phyloP scores from a whole-genome alignment of 2,888 invertebrate genomes.

The Halictus ligatus region DNA sequence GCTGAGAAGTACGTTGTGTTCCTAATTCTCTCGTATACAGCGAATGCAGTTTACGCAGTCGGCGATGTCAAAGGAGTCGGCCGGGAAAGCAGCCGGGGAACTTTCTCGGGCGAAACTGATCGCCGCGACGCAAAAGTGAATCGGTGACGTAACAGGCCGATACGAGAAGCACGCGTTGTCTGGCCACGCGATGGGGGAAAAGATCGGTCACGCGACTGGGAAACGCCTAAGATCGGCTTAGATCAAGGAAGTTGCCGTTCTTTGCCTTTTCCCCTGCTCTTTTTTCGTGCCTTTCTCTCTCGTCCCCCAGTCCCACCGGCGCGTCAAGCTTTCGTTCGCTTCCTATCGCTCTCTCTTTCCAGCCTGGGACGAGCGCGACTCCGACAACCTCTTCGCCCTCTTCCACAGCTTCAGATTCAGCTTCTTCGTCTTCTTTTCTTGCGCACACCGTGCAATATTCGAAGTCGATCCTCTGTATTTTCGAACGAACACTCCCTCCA shows the following conservation, averaged over 20 bases:
- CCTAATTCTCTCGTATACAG: neutral
- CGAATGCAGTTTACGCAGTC: constrained; percentile 11
- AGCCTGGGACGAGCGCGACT: neutral
- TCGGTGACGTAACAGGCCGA: constrained; percentile 58
- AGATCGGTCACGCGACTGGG: constrained; percentile 65
- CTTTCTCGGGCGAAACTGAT: constrained; percentile 48
- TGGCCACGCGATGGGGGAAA: constrained; percentile 33
- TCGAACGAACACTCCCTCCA: neutral
- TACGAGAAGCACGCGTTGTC: constrained; percentile 52
- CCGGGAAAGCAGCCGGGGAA: constrained; percentile 47
- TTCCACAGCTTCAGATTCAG: neutral
- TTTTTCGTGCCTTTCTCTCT: constrained; percentile 48
- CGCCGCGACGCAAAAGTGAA: constrained; percentile 44
- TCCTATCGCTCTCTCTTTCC: constrained; percentile 26
- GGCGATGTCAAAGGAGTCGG: constrained; percentile 49
- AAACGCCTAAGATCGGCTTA: constrained; percentile 63
- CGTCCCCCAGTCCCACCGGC: neutral
- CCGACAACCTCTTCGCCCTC: constrained; percentile 51
- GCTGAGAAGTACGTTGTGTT: neutral
- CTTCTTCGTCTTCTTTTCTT: neutral
- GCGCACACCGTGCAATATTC: neutral
- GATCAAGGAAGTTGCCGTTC: constrained; percentile 67
- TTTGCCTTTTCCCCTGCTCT: constrained; percentile 53
- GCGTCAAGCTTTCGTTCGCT: constrained; percentile 32
- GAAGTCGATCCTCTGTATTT: neutral